Conservation (phyloP, 2,888 invertebrate genomes). For the Agrochola litura region DNA sequence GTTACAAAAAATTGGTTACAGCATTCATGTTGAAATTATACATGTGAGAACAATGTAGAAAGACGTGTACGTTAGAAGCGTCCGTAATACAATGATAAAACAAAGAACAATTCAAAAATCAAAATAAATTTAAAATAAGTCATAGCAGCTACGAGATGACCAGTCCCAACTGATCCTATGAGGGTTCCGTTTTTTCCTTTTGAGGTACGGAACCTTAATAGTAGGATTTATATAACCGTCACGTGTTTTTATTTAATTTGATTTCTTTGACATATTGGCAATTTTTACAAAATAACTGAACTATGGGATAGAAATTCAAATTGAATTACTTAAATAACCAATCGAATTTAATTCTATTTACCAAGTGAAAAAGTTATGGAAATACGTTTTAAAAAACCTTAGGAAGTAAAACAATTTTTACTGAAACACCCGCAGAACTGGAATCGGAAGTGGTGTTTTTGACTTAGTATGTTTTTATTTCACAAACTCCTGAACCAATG, state of each 20-base stretch:
- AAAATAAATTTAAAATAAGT: no score
- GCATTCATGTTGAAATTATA: no score
- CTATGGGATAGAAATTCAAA: not conserved
- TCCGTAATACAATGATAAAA: no score
- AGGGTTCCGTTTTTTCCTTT: no score
- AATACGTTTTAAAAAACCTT: no score
- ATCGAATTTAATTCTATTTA: not conserved
- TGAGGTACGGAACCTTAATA: not conserved
- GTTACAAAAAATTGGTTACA: no score
- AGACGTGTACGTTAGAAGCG: no score
- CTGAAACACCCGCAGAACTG: not conserved
- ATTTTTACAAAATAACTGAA: not conserved
- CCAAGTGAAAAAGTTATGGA: not conserved
- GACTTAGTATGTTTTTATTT: not conserved
- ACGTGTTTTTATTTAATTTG: slow-evolving; percentile 20
- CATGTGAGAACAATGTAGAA: no score
- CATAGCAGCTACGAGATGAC: no score
- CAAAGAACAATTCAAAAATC: no score
- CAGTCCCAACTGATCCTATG: no score
- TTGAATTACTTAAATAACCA: not conserved
- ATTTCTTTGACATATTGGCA: not conserved
- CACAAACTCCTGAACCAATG: not conserved
- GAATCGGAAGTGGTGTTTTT: not conserved
- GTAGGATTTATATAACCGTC: not conserved
- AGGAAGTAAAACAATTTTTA: no score